Percentiles rank a stretch among this genome's conserved stretches.
These are phyloP conservation scores for Pangasius krempfi DNA, from an alignment of 2,797 vertebrate genomes.

Conservation along the genomic window DNA sequence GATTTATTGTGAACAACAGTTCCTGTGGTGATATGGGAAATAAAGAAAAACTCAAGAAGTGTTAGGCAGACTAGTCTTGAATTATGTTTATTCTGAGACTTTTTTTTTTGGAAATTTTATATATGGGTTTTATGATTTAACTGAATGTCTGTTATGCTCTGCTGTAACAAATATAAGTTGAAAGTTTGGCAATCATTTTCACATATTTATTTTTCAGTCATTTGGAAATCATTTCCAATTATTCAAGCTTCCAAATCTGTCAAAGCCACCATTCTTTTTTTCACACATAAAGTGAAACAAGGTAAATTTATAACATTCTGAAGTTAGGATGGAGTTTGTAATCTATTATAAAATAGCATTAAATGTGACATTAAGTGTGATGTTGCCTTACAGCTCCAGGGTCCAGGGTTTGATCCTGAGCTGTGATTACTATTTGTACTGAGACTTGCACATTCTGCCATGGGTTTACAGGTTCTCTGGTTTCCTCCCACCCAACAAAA, in stretches of 20 bases:
- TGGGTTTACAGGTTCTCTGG: too few relatives aligned
- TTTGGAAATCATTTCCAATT: not conserved
- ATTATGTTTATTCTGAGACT: not conserved
- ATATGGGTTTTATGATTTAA: not conserved
- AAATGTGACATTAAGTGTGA: not conserved
- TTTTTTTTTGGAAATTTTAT: not conserved
- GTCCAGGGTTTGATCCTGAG: not conserved
- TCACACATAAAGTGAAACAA: not conserved
- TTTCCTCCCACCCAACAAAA: too few relatives aligned
- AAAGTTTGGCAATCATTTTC: not conserved
- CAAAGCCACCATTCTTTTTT: not conserved
- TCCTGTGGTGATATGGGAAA: slow-evolving; percentile 38
- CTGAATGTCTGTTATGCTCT: not conserved
- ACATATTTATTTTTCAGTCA: not conserved
- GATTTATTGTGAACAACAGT: slow-evolving; percentile 57
- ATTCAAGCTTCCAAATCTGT: not conserved
- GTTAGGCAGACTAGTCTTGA: not conserved
- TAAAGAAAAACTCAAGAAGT: not conserved
- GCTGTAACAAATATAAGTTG: not conserved
- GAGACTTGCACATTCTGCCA: too few relatives aligned
- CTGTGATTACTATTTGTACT: too few relatives aligned
- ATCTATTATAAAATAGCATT: not conserved
- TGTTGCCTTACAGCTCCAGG: not conserved
- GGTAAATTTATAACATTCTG: not conserved
- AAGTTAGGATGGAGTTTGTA: not conserved